Evolutionary conservation across 2,113 vertebrate genomes (phyloP).

Genomic region (Cephalopterus ornatus): DNA sequence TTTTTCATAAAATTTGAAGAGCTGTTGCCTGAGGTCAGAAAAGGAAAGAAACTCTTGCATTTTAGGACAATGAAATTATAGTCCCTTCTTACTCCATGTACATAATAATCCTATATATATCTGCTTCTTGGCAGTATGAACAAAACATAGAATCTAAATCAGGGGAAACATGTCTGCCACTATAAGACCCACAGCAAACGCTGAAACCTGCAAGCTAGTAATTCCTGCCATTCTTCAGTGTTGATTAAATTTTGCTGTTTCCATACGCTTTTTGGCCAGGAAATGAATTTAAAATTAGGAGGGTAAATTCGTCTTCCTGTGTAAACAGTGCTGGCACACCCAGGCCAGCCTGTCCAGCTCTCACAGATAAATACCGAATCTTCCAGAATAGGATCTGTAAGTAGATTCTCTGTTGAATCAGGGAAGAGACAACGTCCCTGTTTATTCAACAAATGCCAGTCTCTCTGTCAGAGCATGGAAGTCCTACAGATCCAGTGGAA

Average conservation of each 20-base stretch:
- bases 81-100: not conserved
- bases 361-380: not conserved
- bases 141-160: not conserved
- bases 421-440: not conserved
- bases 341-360: not conserved
- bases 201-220: not conserved
- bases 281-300: not conserved
- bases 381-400: not conserved
- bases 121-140: not conserved
- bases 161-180: not conserved
- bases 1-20: not conserved
- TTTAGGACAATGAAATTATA: not conserved
- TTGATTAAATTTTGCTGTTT: not conserved
- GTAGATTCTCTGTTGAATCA: not conserved
- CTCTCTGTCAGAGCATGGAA: not conserved
- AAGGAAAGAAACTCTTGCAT: not conserved
- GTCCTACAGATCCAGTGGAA: not conserved
- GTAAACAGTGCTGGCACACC: not conserved
- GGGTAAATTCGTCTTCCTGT: not conserved
- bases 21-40: not conserved
- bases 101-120: not conserved
- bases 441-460: not conserved
- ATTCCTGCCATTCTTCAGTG: not conserved
- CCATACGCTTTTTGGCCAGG: not conserved
- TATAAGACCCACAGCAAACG: not conserved